Evolutionary conservation across 2,113 vertebrate genomes (phyloP).

Genomic region (Cynoglossus semilaevis): DNA sequence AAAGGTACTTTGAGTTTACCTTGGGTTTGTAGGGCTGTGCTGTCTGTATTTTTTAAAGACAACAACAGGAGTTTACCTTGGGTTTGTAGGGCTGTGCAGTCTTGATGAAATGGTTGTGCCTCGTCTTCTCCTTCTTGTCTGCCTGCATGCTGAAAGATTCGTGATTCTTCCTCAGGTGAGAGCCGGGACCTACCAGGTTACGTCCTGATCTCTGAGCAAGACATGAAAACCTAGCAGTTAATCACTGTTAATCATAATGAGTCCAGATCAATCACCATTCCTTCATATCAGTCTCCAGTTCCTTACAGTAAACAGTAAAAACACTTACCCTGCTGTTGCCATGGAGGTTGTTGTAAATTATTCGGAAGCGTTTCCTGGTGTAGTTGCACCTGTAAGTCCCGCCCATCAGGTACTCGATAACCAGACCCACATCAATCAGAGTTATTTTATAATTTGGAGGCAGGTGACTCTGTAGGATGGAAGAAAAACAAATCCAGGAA

Average conservation of each 20-base stretch:
- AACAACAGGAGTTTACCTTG: conserved; percentile 76
- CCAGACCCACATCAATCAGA: conserved; percentile 93
- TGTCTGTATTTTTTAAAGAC: no score
- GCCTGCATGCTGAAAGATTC: conserved; percentile 94
- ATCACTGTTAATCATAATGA: no score
- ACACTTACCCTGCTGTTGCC: conserved; percentile 86
- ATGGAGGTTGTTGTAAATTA: conserved; percentile 96
- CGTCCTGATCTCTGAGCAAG: conserved; percentile 86
- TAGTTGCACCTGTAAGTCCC: conserved; percentile 98
- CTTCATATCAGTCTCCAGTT: no score
- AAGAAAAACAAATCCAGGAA: not conserved
- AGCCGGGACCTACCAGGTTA: conserved; percentile 79
- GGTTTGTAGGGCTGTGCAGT: conserved; percentile 98
- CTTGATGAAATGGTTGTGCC: conserved; percentile 99
- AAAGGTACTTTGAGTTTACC: no score
- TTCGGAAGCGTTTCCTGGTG: conserved; percentile 92
- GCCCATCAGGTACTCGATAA: conserved; percentile 97
- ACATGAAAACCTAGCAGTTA: conserved; percentile 3
- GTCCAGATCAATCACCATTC: no score
- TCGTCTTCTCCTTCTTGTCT: conserved; percentile 96
- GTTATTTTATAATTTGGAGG: conserved; percentile 97
- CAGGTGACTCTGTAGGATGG: conserved; percentile 86
- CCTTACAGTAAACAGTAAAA: no score
- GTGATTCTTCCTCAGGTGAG: conserved; percentile 88
- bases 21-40: no score